Base-by-base conservation (phyloP, 2,888 invertebrate species). In the Anticlea derivata region DNA sequence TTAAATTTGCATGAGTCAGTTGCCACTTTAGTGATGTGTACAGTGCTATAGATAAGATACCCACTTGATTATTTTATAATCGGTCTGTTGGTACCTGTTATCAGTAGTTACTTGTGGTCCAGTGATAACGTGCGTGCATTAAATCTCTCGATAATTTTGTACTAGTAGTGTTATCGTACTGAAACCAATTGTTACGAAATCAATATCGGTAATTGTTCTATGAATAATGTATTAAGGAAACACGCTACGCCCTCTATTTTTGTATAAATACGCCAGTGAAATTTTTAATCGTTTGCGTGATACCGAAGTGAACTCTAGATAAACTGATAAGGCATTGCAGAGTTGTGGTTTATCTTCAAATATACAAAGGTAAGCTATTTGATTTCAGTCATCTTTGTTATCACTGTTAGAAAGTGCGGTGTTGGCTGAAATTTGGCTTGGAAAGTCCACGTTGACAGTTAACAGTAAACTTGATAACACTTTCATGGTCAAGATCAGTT, bases 191-290 rank as follows among this genome's bases (percentile, higher is more conserved):
- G 53, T 62, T 68, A 58, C 68, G 61, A 61, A 76, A 74, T 70
- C 71, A 62, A 71, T 75, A 72, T 68, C 46, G 54, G 46, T 69
- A 62, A 68, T 70, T 70, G 45, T 46, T 44, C 63, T 13, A 61
- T 74, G 58, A 70, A 68, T 73, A 63, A 69, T 65, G 66, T 51
- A 66, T 66, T 53, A 46, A 68, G 70, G 66, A 64, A 70, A 72
- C 70, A 68, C 73, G 68, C 69, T 73, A 68, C 74, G 65, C 78
- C 73, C 71, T 63, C 62, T 56, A 45, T 40, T 38, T 23, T 54
- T 58, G 50, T 60, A 60, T 50, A 64, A 61, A 61, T 62, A 65
- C 58, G 51, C 55, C 55, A 58, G 55, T 66, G 67, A 63, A 64
- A 63, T 61, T 64, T 62, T 63, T 65, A 67, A 71, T 68, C 65